phyloP scores from a whole-genome alignment of 2,113 vertebrate species.

The Zootoca vivipara region DNA sequence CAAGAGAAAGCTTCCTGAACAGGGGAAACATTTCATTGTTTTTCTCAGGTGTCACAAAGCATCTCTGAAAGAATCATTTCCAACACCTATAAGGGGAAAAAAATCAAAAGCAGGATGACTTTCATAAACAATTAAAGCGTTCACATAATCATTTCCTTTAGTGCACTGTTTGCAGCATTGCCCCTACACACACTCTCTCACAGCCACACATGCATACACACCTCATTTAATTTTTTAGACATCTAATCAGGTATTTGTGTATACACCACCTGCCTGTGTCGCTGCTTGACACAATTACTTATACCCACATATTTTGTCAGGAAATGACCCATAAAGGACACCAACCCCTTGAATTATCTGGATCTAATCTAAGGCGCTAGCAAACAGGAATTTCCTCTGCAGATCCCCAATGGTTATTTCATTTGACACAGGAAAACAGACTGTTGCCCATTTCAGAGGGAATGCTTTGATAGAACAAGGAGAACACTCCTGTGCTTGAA shows the following conservation, averaged over 20 bases:
- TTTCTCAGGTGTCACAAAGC: not conserved
- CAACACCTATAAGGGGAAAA: not conserved
- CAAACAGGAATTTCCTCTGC: not conserved
- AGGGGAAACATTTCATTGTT: not conserved
- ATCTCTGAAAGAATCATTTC: not conserved
- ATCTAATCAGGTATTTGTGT: constrained; percentile 8
- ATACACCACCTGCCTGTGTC: not conserved
- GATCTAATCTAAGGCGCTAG: not conserved
- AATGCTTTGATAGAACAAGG: not conserved
- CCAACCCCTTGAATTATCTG: not conserved
- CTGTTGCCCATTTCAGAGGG: not conserved
- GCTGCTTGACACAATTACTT: not conserved
- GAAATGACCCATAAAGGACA: not conserved
- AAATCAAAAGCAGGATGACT: not conserved
- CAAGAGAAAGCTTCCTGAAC: not conserved
- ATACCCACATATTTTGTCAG: not conserved
- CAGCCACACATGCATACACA: not conserved
- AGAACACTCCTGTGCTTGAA: not conserved
- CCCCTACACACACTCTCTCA: not conserved
- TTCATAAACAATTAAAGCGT: not conserved
- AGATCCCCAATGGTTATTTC: not conserved
- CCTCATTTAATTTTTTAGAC: not conserved
- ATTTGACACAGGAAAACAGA: not conserved
- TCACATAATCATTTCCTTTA: not conserved
- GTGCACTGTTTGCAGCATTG: not conserved